Evolutionary conservation across 1,140 invertebrate genomes (phyloP), one percentile per base, ranked within the genome.

Genomic region (Doryteuthis pealeii): DNA sequence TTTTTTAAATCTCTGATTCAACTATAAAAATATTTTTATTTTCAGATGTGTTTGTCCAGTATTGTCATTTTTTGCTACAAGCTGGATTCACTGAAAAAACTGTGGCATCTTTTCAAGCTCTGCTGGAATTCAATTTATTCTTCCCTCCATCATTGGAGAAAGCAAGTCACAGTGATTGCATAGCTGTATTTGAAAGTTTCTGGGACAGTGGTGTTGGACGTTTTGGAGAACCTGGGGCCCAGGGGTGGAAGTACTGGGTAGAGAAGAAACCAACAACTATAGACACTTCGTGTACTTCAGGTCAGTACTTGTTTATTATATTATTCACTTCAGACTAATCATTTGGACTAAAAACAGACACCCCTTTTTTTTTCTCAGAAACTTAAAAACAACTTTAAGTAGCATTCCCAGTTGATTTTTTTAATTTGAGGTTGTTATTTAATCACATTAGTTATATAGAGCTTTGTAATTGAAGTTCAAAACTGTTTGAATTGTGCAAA

Each of bases 61-160:
- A 87, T 67, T 87, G 86, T 77, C 77, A 78, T 45, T 84, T 89
- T 74, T 80, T 89, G 43, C 80, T 84, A 32, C 85, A 88, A 72
- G 74, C 78, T 66, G 90, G 89, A n/a, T 83, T 86, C 77, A 84
- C 80, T n/a, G 90, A 90, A 79, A 87, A 84, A 78, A 87, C 89
- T 18, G 73, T 90, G 18, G 88, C 87, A 2, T 79, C 83, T 26
- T 90, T 84, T 76, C 90, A 90, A 78, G 89, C 89, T 35, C 67
- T 88, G 54, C 80, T 90, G 30, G 90, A 90, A 76, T 88, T 89
- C 73, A 90, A 90, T 78, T 79, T 89, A 18, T 89, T 87, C 75
- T 79, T 80, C 32, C 89, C 89, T 12, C 12, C 70, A 26, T 14
- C 43, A 30, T 65, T 87, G 22, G 75, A 76, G 14, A 66, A 77